Percentiles rank a stretch among this genome's conserved stretches.
Evolutionary conservation across 2,888 invertebrate species (phyloP).

Genomic region (Rhogogaster chlorosoma): DNA sequence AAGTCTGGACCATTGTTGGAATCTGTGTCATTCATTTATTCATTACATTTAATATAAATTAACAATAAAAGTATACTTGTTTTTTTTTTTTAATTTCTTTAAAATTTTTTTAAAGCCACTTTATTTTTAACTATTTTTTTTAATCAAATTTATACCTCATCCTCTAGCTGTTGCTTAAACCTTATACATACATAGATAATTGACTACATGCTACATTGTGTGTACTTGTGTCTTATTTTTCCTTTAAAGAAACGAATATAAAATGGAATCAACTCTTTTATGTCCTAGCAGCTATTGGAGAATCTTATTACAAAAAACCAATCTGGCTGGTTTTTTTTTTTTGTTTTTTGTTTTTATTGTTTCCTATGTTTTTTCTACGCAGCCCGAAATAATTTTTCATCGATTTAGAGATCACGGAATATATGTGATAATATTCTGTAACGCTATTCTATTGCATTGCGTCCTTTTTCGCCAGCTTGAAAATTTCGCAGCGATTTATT

Average conservation of each 20-base stretch:
- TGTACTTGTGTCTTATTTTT: constrained; percentile 8
- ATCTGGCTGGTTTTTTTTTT: background rate
- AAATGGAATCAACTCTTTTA: background rate
- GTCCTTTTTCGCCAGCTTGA: constrained; percentile 6
- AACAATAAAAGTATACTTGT: constrained; percentile 48
- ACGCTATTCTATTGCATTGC: background rate
- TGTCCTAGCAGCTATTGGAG: constrained; percentile 17
- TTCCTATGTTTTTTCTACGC: background rate
- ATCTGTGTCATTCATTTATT: constrained; percentile 48
- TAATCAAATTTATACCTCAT: constrained; percentile 11
- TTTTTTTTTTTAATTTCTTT: too few species aligned
- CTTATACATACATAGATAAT: background rate
- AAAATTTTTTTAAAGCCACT: constrained; percentile 28
- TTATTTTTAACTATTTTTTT: background rate
- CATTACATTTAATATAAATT: constrained; percentile 49
- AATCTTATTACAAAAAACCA: background rate
- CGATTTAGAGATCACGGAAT: constrained; percentile 13
- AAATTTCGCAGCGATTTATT: constrained; percentile 26
- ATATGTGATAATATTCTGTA: background rate
- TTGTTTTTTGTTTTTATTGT: too few species aligned
- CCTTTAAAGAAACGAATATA: background rate
- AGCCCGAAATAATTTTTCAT: background rate
- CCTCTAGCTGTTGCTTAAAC: constrained; percentile 23
- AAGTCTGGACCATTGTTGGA: constrained; percentile 49
- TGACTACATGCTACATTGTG: background rate